Base-by-base conservation (phyloP, 1,140 invertebrate genomes). In the Drosophila lowei region DNA sequence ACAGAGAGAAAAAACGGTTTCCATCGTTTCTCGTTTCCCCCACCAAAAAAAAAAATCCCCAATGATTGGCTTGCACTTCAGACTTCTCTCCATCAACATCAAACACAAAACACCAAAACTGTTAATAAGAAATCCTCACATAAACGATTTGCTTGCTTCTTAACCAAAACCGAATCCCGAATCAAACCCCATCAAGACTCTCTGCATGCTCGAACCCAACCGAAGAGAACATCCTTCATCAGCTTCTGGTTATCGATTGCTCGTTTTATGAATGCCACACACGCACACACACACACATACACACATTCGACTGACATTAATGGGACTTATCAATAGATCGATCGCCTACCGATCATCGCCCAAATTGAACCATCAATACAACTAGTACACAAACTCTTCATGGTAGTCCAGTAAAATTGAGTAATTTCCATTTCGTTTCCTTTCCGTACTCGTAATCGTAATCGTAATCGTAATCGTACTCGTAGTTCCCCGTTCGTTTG, bases 401-500 rank as follows among this genome's bases (percentile, higher is more conserved):
- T 30, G 58, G 49, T 60, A 55, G 42, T 13, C 41, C 18, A 34
- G 64, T 67, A 41, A 47, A 67, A 23, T 67, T 68, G 41, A 6
- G 18, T 70, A 57, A 68, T 68, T 57, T 80, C 65, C 41, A 55
- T 70, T 49, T 48, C 21, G 28, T 38, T 63, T 61, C 28, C 28
- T n/a, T n/a, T n/a, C n/a, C n/a, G 28, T 30, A 3, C 23, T 47
- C 41, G 23, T 58, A 78, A 52, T 23, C 21, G 28, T 30, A 8
- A n/a, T n/a, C n/a, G 28, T 30, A 3, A 23, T 47, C 41, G 23
- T 58, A 78, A 52, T 25, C 23, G 30, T 30, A 9, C 30, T 72
- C 72, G 77, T 86, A 85, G 80, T 80, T 85, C 63, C 64, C 70
- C 77, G 72, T 77, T 80, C 77, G 59, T 68, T 79, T 30, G 41